Evolutionary conservation across 2,113 vertebrate species (phyloP), one percentile per base, ranked within the genome.

Genomic region (Perccottus glenii): DNA sequence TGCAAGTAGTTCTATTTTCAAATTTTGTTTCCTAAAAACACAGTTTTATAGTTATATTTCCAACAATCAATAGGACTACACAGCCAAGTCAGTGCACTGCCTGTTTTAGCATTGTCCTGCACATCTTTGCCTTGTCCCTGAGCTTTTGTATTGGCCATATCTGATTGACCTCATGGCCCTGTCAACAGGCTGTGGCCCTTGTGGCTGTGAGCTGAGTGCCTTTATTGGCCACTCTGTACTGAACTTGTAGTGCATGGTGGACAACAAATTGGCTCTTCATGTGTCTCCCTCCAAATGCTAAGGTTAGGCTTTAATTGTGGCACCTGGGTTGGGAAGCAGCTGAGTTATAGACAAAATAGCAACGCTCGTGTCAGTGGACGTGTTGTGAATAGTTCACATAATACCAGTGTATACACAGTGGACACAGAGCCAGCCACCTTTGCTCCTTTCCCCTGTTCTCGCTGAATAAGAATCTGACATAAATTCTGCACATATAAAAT

Each of bases 401-500:
- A 92, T 92, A 92, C 87, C 92, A 92, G 84, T 90, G 92, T 93
- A 93, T 94, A 92, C 93, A 93, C 92, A 92, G 90, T 66, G 91
- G 92, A 93, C 91, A 86, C 81, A 74, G 85, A 85, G 88, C 80
- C 85, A 70, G 85, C 88, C 90, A 93, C 93, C 93, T 93, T 90
- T 93, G 90, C 91, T 88, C 90, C 84, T 73, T 82, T 86, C 87
- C 75, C 87, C 82, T 85, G 89, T 90, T 89, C 88, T 88, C 92
- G 55, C 90, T 90, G 92, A 92, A 93, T 93, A 91, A 89, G 89
- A 92, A 92, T 92, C 90, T 93, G 93, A 93, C 92, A 93, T 92
- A 90, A 92, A 93, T 94, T 93, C 92, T 91, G 92, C 93, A 91
- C 91, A 93, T 94, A 93, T 92, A 93, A 94, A 94, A 94, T 93